Base-by-base conservation (phyloP, 2,888 invertebrate species). In the Cyclophora albipunctata region DNA sequence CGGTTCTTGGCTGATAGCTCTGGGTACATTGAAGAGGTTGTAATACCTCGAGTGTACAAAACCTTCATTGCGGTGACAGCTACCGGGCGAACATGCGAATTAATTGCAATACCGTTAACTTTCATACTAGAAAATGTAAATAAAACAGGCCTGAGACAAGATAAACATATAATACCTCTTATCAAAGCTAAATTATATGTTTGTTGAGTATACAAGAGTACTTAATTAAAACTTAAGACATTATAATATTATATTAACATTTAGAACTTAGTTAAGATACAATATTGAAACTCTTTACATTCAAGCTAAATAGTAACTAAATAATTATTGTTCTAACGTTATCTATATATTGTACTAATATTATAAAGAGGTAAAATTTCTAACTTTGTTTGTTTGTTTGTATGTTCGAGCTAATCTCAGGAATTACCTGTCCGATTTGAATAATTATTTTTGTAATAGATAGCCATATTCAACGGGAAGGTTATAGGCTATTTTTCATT, bases 51-150 rank as follows among this genome's bases (percentile, higher is more conserved):
- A 37, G 4, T 37, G 37, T 37, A 37, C 37, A 45, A 46, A 51
- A 46, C 45, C 43, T 43, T 43, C 44, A 44, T 3, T n/a, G 46
- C 20, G 46, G 45, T 51, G 78, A 78, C 75, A 68, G 75, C 77
- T 70, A 74, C 73, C 74, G 73, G 71, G 71, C 64, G 45, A 54
- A 58, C 55, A 62, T 52, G 69, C 66, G 60, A 76, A 73, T 64
- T 75, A 75, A 76, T 73, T 70, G 65, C 61, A 62, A 51, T 64
- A 71, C 72, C 70, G 73, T 73, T 71, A 69, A 35, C 40, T 50
- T 49, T 52, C 52, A 59, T 52, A 50, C 46, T 44, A 53, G 52
- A 51, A 61, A 61, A 60, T 65, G 64, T 64, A 65, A 71, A 70
- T 67, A 67, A 62, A 67, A 70, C 68, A 55, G 54, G 68, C 67